Evolutionary conservation across 2,797 vertebrate genomes (phyloP).

Genomic region (Brachyrhaphis roseni): DNA sequence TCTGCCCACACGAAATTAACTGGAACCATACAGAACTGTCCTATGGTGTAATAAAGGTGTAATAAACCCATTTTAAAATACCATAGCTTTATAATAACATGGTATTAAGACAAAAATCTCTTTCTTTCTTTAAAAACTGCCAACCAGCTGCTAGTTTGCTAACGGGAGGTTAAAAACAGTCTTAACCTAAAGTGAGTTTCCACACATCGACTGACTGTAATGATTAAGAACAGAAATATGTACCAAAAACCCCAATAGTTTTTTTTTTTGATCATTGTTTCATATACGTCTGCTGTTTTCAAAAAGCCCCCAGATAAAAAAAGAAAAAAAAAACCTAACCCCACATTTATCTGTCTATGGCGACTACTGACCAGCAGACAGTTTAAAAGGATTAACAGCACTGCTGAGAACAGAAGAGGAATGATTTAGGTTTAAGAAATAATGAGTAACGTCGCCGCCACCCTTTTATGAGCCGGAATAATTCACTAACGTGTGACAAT

Average conservation of each 20-base stretch:
- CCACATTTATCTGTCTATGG: not conserved
- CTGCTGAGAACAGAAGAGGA: not conserved
- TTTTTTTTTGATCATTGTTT: not conserved
- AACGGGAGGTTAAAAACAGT: not conserved
- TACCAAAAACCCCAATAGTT: not conserved
- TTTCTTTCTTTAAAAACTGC: not conserved
- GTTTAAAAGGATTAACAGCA: not conserved
- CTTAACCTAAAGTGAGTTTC: not conserved
- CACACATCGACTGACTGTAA: not conserved
- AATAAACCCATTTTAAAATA: not conserved
- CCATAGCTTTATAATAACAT: not conserved
- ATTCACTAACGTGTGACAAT: not conserved
- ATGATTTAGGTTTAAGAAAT: not conserved
- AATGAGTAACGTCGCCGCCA: too few relatives aligned
- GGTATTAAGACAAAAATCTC: not conserved
- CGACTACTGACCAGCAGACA: not conserved
- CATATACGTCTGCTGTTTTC: too few relatives aligned
- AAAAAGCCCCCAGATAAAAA: too few relatives aligned
- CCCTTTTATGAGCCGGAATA: not conserved
- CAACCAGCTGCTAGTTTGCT: not conserved
- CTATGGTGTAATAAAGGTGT: not conserved
- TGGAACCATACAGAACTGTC: not conserved
- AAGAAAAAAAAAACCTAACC: too few relatives aligned
- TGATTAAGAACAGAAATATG: not conserved
- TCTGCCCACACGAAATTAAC: not conserved